A percentile compares a stretch with the other conserved stretches of the same genome.
These are phyloP conservation scores for Akabosia matsudoensis DNA, from an alignment of 1,140 invertebrate species.

Conservation along the genomic window DNA sequence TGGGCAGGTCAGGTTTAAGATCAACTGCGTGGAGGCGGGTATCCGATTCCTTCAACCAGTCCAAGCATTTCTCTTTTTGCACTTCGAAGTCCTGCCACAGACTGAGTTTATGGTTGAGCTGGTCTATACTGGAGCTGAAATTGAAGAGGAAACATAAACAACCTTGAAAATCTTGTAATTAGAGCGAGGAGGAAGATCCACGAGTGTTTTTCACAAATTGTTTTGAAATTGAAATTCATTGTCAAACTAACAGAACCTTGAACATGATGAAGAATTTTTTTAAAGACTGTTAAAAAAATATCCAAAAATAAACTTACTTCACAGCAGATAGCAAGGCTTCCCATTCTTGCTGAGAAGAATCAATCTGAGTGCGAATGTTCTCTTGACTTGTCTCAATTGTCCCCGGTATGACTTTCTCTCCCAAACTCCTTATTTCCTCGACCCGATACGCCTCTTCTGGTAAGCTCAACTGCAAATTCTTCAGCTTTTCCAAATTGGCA, in stretches of 20 bases:
- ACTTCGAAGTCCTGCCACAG: conserved; percentile 88
- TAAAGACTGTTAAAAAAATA: conserved; percentile 10
- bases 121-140: conserved; percentile 69
- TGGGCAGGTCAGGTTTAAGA: conserved; percentile 73
- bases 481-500: conserved; percentile 85
- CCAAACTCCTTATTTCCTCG: conserved; percentile 70
- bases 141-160: too few species aligned
- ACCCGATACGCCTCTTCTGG: conserved; percentile 82
- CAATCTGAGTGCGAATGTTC: conserved; percentile 78
- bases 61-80: conserved; percentile 75
- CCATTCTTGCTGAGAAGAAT: conserved; percentile 85
- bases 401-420: conserved; percentile 84
- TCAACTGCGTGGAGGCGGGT: conserved; percentile 82
- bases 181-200: too few species aligned
- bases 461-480: conserved; percentile 72
- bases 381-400: conserved; percentile 80
- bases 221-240: too few species aligned
- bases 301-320: conserved; percentile 50
- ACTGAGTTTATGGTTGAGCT: conserved; percentile 74
- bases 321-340: conserved; percentile 73
- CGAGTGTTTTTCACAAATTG: too few species aligned
- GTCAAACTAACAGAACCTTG: too few species aligned
- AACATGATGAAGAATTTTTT: not conserved
- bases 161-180: too few species aligned
- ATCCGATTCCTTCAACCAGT: conserved; percentile 87